Base-by-base conservation (phyloP, 2,888 invertebrate species). In the Lobophora halterata region DNA sequence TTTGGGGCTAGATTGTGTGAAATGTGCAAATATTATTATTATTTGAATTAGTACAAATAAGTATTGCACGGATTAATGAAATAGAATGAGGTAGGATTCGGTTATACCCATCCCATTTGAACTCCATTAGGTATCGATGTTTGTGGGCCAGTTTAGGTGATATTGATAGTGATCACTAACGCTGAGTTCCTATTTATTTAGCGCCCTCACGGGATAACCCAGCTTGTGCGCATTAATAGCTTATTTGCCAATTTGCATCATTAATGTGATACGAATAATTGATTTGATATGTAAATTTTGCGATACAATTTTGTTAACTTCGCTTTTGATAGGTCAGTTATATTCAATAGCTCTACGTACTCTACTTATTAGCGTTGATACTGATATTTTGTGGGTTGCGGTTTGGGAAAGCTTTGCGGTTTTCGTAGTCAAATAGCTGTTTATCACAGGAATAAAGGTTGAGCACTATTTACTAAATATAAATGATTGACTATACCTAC, bases 211-310 rank as follows among this genome's bases (percentile, higher is more conserved):
- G 73, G 73, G 71, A 69, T 71, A 59, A 56, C 55, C 61, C 51
- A 64, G 59, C 58, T 52, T 60, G 65, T 56, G 64, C 64, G 52
- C 62, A 68, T 62, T 70, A 71, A 76, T 76, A 76, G 79, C 79
- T 74, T 79, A 80, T 80, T 75, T 75, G 61, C 70, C 79, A 77
- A 81, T 81, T 82, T 80, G 76, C 78, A 82, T 79, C 74, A 78
- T 76, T 79, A 77, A 80, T 79, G 67, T 64, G 59, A 58, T 48
- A 55, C 57, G 60, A 71, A 61, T 79, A 79, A 79, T 79, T 77
- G 73, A 80, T 80, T 75, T 68, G 72, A 66, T 72, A 74, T 77
- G 72, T 70, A 72, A 79, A 79, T 78, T 55, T 53, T 42, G 47
- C 56, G 53, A 66, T 70, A 66, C 64, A 67, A 65, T 66, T 61